These are phyloP conservation scores for Ceratotherium simum DNA, from an alignment of 2,113 vertebrate genomes.

Conservation along the genomic window DNA sequence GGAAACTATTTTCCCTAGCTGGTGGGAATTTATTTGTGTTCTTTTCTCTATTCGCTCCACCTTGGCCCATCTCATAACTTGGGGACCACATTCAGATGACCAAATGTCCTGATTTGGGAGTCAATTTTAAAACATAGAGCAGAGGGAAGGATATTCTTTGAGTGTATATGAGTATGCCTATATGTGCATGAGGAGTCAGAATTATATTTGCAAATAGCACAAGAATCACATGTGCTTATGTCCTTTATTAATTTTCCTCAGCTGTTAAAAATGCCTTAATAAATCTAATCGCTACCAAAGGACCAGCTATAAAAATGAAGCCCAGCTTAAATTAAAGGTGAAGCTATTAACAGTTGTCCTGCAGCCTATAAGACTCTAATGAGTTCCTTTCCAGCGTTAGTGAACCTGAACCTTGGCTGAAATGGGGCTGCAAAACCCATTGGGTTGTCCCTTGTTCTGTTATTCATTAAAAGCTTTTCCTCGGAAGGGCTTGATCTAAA, in stretches of 20 bases:
- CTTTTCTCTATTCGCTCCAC: background rate
- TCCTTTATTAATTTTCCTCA: conserved; percentile 56
- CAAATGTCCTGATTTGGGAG: background rate
- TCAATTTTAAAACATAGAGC: background rate
- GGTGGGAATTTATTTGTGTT: background rate
- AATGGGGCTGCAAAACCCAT: conserved; percentile 52
- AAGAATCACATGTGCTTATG: background rate
- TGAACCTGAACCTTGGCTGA: conserved; percentile 61
- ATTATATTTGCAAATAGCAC: conserved; percentile 41
- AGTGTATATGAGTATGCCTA: background rate
- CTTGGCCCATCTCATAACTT: background rate
- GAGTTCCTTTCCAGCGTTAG: conserved; percentile 52
- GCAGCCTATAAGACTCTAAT: conserved; percentile 53
- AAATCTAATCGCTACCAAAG: conserved; percentile 66
- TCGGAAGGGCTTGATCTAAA: conserved; percentile 33
- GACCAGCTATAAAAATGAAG: conserved; percentile 77
- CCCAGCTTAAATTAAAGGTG: conserved; percentile 72
- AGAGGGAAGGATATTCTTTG: background rate
- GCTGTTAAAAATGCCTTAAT: conserved; percentile 63
- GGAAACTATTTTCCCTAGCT: background rate
- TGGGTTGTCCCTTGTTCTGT: conserved; percentile 32
- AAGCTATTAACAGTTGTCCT: conserved; percentile 74
- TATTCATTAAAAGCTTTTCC: conserved; percentile 50
- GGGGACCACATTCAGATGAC: background rate
- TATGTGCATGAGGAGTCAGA: background rate